These are phyloP conservation scores for Sebastolobus alascanus DNA, from an alignment of 2,797 vertebrate genomes.

Conservation along the genomic window DNA sequence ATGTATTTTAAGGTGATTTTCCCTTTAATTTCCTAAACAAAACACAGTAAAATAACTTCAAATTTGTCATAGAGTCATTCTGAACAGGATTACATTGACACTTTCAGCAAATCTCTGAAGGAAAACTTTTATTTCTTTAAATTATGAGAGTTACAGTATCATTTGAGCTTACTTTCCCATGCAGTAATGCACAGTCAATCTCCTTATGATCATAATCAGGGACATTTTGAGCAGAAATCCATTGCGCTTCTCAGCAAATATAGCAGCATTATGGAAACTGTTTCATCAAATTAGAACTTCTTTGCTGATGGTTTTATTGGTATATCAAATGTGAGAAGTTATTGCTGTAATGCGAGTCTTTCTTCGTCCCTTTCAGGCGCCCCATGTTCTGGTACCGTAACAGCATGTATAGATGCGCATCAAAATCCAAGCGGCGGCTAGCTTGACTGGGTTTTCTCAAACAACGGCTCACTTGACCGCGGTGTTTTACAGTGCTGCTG, in stretches of 20 bases:
- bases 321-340: neutral
- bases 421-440: too few species aligned
- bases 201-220: neutral
- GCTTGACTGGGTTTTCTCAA: neutral
- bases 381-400: too few species aligned
- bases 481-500: rapidly evolving
- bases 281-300: neutral
- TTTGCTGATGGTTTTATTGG: neutral
- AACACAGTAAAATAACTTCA: neutral
- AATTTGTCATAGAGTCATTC: neutral
- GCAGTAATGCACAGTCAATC: neutral
- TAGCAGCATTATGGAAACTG: neutral
- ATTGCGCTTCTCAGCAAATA: neutral
- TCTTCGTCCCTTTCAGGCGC: neutral
- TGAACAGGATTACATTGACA: neutral
- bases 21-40: neutral
- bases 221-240: neutral
- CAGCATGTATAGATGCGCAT: neutral
- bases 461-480: neutral
- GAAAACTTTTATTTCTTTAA: neutral
- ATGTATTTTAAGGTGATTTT: neutral
- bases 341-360: neutral
- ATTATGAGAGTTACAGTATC: neutral
- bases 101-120: neutral
- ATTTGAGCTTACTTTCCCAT: neutral